Base-by-base conservation (phyloP, 2,797 vertebrate species). In the Parauchenoglanis ngamensis region DNA sequence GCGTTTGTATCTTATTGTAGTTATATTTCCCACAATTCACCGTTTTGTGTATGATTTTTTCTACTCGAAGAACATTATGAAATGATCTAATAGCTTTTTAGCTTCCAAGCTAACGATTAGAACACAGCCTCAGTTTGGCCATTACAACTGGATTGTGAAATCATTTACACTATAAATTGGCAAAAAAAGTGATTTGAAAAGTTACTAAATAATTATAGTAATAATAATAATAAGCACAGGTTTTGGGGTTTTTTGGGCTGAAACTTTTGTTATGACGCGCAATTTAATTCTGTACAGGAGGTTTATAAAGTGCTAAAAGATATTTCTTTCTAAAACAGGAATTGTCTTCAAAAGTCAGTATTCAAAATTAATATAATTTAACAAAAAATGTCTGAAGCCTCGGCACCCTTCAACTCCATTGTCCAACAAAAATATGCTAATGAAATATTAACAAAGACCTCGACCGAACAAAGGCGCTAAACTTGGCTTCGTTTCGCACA, bases 361-460 rank as follows among this genome's bases (percentile, higher is more conserved):
- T 31, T 83, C 10, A 23, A 21, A 31, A 59, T 72, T 19, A 25
- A 84, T 91, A 87, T 91, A 12, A 73, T 86, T 83, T 89, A 57
- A 84, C 91, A 89, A 84, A 0, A 61, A 65, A 83, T 67, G 83
- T 86, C 70, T 90, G 56, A 75, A 85, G 25, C 70, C 56, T 85
- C 83, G 52, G 61, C 40, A 21, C 77, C 90, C 87, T 90, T 91
- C 92, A 91, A 92, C 91, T 92, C 94, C 94, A 94, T 96, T 96
- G 97, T 96, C 95, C 56, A 85, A 77, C 84, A 95, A 96, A 96
- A 97, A 95, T 97, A 97, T 97, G 96, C 96, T 96, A 97, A 98
- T 98, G 94, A 92, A 94, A 95, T 94, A 97, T 97, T 97, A 97
- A 98, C 97, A 98, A 98, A 97, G 97, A 96, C 90, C 78, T 90